A percentile compares a stretch with the other conserved stretches of the same genome.
phyloP scores from a whole-genome alignment of 92 coral and sea anemone genomes.

The Scolanthus callimorphus region DNA sequence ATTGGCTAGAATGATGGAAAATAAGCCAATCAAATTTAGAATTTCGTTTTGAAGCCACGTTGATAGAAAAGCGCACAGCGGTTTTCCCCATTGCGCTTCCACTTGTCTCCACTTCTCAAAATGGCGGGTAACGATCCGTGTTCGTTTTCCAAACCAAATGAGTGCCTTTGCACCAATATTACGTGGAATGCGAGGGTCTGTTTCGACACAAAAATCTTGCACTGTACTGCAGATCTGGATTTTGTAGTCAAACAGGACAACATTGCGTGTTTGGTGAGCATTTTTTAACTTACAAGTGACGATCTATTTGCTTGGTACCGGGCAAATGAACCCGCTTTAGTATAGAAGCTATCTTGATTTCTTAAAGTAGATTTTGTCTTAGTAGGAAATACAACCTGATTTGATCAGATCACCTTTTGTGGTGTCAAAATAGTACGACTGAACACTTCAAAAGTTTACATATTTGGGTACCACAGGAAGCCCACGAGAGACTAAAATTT shows the following conservation, averaged over 20 bases:
- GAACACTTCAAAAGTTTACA: too few species aligned
- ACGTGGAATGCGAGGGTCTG: constrained; percentile 64
- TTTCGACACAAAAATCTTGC: constrained; percentile 60
- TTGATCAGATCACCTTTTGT: too few species aligned
- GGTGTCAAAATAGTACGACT: too few species aligned
- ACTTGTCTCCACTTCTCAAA: constrained; percentile 16
- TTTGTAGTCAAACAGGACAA: constrained; percentile 58
- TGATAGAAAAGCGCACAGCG: neutral
- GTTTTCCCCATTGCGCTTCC: neutral
- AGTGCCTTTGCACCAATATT: constrained; percentile 57
- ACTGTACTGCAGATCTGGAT: constrained; percentile 58
- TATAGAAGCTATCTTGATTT: too few species aligned
- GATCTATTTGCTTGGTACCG: too few species aligned
- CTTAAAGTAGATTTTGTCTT: too few species aligned
- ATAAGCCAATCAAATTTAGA: neutral
- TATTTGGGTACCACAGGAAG: too few species aligned
- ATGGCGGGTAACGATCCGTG: constrained; percentile 83
- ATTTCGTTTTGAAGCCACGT: neutral
- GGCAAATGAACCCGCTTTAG: too few species aligned
- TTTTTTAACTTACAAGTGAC: neutral
- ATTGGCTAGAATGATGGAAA: constrained; percentile 1
- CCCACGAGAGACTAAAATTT: too few species aligned
- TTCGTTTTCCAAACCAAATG: constrained; percentile 55
- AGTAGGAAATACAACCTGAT: too few species aligned
- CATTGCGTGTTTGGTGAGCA: constrained; percentile 58